Evolutionary conservation across 2,113 vertebrate species (phyloP).

Genomic region (Dascyllus trimaculatus): DNA sequence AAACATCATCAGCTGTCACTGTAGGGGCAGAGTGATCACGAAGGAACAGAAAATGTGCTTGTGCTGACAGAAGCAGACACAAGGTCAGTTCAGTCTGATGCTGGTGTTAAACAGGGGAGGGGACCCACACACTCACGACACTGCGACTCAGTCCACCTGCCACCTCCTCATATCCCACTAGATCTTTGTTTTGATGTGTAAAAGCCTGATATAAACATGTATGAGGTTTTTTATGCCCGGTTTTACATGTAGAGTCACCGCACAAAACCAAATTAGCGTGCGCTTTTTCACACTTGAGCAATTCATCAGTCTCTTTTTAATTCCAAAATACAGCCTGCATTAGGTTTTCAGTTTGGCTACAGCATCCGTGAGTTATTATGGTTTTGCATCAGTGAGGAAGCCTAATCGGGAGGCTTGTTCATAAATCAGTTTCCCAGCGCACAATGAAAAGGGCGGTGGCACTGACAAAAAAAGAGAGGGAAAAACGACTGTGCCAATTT

Average conservation of each 20-base stretch:
- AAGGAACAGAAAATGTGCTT: not conserved
- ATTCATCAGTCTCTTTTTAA: conserved; percentile 11
- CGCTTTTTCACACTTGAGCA: not conserved
- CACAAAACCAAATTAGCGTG: too few relatives aligned
- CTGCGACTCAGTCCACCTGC: not conserved
- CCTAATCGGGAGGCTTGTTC: conserved; percentile 35
- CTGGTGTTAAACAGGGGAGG: not conserved
- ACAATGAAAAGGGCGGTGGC: conserved; percentile 86
- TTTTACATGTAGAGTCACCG: too few relatives aligned
- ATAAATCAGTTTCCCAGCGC: conserved; percentile 69
- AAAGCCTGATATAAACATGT: too few relatives aligned
- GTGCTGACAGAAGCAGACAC: conserved; percentile 17
- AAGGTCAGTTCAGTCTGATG: conserved; percentile 3
- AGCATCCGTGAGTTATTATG: conserved; percentile 24
- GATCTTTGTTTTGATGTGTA: not conserved
- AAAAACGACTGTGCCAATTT: conserved; percentile 50
- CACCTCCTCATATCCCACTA: not conserved
- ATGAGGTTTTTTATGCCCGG: too few relatives aligned
- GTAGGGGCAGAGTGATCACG: not conserved
- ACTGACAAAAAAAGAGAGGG: conserved; percentile 50
- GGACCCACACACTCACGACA: not conserved
- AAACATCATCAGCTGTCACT: conserved; percentile 20
- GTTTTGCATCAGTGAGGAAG: conserved; percentile 42
- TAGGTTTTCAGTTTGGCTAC: not conserved
- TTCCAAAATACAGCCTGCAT: not conserved